These are phyloP conservation scores for Drosophila baimaii DNA, from an alignment of 1,140 invertebrate genomes.

Conservation along the genomic window DNA sequence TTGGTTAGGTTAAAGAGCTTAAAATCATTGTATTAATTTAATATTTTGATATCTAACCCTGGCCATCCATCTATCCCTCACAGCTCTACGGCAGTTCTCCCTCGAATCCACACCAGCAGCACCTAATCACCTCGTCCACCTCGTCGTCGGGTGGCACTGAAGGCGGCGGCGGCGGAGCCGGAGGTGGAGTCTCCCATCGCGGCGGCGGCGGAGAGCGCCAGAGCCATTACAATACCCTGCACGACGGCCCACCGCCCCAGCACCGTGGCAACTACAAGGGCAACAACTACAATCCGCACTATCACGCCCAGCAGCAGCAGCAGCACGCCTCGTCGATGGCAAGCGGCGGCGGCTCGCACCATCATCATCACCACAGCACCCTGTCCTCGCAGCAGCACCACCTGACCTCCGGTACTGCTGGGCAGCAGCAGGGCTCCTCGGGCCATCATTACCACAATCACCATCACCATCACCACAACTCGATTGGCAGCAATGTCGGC, in stretches of 20 bases:
- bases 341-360: conserved; percentile 49
- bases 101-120: conserved; percentile 62
- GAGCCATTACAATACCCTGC: conserved; percentile 55
- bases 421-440: conserved; percentile 65
- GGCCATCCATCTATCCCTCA: background rate
- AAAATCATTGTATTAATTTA: background rate
- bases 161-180: conserved; percentile 25
- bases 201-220: conserved; percentile 51
- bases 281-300: conserved; percentile 83
- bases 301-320: conserved; percentile 66
- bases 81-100: conserved; percentile 70
- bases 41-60: background rate
- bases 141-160: conserved; percentile 40
- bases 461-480: conserved; percentile 70
- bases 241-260: conserved; percentile 62
- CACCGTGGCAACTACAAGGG: conserved; percentile 82
- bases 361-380: conserved; percentile 66
- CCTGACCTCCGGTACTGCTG: conserved; percentile 37
- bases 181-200: conserved; percentile 53
- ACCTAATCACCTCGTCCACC: conserved; percentile 61
- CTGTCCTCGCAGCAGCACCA: conserved; percentile 65
- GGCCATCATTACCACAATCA: conserved; percentile 60
- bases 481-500: conserved; percentile 73
- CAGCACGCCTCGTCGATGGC: conserved; percentile 49
- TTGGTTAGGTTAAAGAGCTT: no score